These are phyloP conservation scores for Anhinga rufa DNA, from an alignment of 2,113 vertebrate species.

Conservation along the genomic window DNA sequence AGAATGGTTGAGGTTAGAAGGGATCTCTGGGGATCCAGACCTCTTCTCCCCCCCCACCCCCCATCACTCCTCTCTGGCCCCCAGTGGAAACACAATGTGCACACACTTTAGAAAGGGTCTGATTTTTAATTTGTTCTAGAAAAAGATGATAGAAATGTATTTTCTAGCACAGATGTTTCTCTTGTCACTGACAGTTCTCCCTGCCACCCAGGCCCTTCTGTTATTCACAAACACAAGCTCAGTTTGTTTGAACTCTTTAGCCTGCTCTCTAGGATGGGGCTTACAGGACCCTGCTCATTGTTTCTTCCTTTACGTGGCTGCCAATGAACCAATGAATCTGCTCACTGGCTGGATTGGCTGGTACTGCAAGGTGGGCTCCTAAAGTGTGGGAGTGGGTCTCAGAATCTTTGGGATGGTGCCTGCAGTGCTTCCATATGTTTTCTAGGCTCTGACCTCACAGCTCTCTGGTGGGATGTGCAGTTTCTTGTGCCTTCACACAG, in stretches of 20 bases:
- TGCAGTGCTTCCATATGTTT: background rate
- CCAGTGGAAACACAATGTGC: background rate
- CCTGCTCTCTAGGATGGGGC: background rate
- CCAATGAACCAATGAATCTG: background rate
- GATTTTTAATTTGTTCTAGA: background rate
- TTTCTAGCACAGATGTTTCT: background rate
- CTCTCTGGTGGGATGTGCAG: background rate
- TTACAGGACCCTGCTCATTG: background rate
- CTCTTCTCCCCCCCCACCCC: no score
- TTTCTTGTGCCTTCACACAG: background rate
- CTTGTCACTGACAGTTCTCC: background rate
- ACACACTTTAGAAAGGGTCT: background rate
- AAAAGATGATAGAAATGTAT: background rate
- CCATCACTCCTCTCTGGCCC: background rate
- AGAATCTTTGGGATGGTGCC: background rate
- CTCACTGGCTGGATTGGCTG: background rate
- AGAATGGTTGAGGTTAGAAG: background rate
- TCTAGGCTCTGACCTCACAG: background rate
- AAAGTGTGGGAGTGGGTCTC: background rate
- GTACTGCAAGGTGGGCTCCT: background rate
- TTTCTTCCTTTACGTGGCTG: background rate
- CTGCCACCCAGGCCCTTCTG: background rate
- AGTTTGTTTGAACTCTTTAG: background rate
- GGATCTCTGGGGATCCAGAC: background rate
- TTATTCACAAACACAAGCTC: background rate